A percentile compares a stretch with the other conserved stretches of the same genome.
phyloP scores from a whole-genome alignment of 2,113 vertebrate species.

The Echinops telfairi region DNA sequence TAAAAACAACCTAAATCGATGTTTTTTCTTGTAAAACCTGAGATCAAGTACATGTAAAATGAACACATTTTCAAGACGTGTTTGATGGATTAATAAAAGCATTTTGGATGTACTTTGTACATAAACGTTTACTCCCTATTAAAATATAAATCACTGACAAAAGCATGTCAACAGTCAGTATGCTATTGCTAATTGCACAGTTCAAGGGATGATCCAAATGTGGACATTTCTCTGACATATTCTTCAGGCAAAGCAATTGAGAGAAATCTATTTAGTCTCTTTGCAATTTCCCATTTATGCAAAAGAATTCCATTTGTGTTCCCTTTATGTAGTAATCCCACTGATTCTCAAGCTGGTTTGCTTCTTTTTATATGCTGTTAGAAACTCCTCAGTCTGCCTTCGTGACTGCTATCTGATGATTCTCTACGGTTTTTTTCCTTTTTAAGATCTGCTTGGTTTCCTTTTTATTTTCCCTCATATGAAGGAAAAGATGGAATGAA shows the following conservation, averaged over 20 bases:
- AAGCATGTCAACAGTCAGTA: neutral
- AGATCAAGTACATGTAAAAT: constrained; percentile 2
- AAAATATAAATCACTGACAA: constrained; percentile 68
- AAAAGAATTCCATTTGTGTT: constrained; percentile 39
- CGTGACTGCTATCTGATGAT: neutral
- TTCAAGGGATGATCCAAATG: constrained; percentile 39
- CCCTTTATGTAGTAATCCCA: constrained; percentile 4
- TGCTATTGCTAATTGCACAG: constrained; percentile 63
- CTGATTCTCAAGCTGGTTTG: constrained; percentile 29
- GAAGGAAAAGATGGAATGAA: neutral
- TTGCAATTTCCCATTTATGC: constrained; percentile 52
- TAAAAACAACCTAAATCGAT: constrained; percentile 51
- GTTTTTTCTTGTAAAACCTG: constrained; percentile 24
- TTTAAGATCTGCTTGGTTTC: constrained; percentile 9
- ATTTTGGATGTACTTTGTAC: constrained; percentile 34
- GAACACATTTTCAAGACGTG: constrained; percentile 25
- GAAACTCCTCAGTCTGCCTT: constrained; percentile 28
- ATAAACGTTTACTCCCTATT: constrained; percentile 49
- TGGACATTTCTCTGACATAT: constrained; percentile 69
- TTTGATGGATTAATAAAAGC: constrained; percentile 34
- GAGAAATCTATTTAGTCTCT: constrained; percentile 50
- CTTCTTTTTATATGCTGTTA: constrained; percentile 41
- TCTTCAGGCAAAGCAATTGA: constrained; percentile 59
- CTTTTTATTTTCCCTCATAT: neutral
- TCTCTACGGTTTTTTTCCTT: constrained; percentile 33